Percentiles rank a stretch among this genome's conserved stretches.
phyloP scores from a whole-genome alignment of 2,113 vertebrate genomes.

The Sciurus niger region DNA sequence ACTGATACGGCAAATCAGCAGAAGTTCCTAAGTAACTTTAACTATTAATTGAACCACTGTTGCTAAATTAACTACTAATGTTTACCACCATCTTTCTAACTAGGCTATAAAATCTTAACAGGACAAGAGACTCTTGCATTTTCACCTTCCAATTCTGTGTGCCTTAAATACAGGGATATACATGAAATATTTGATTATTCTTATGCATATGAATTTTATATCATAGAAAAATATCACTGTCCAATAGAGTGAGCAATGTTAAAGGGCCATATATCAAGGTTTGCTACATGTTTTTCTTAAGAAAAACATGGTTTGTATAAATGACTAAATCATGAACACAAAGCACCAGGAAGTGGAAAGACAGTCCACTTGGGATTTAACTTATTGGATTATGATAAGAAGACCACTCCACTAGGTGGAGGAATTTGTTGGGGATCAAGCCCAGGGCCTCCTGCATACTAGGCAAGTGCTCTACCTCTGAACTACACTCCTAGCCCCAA shows the following conservation, averaged over 20 bases:
- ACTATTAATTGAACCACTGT: not conserved
- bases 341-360: not conserved
- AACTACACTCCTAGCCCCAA: not conserved
- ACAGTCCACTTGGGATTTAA: not conserved
- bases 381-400: not conserved
- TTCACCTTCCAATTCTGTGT: not conserved
- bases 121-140: not conserved
- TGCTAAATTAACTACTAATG: not conserved
- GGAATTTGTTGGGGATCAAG: not conserved
- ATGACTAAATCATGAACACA: not conserved
- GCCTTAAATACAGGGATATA: not conserved
- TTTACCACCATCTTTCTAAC: not conserved
- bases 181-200: not conserved
- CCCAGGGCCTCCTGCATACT: not conserved
- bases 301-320: not conserved
- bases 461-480: not conserved
- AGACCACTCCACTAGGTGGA: not conserved
- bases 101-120: not conserved
- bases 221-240: not conserved
- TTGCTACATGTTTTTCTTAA: not conserved
- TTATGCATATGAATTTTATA: not conserved
- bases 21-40: not conserved
- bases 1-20: not conserved
- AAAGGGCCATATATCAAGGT: not conserved
- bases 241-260: not conserved